Base-by-base conservation (phyloP, 2,113 vertebrate species). In the Misgurnus anguillicaudatus region DNA sequence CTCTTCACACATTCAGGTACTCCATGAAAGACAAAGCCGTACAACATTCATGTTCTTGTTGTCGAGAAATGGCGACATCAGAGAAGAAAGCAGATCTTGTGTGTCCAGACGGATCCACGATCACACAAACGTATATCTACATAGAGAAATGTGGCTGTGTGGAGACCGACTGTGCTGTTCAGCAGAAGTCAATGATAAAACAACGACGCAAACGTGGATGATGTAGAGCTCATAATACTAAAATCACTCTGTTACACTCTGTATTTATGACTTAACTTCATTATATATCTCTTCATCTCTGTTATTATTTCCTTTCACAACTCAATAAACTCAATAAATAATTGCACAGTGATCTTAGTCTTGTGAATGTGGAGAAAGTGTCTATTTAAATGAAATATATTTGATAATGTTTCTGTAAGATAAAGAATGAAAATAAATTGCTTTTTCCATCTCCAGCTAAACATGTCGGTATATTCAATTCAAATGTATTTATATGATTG, bases 11-110 rank as follows among this genome's bases (percentile, higher is more conserved):
- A 55, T 38, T 69, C 79, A 92, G 91, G 64, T 92, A 84, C 78
- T 90, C 89, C 0, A 7, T 51, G 21, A 57, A 77, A 60, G 51
- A 63, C 41, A 57, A 38, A 16, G 45, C 74, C 2, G 6, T 91
- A 57, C 61, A 90, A 78, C 87, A 87, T 64, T 81, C 80, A 6
- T 92, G 91, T 57, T 87, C 89, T 31, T 92, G 91, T 55, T 92
- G 91, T 61, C 88, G 83, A 80, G 89, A 91, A 78, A 0, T 84
- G 31, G 16, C 66, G 39, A 87, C 87, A 4, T 83, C 74, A 5
- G 9, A 87, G 62, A 86, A 75, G 17, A 45, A 82, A 69, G 66
- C 85, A 1, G 65, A 87, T 48, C 88, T 92, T n/a, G 4, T 65
- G 77, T 92, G 91, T 62, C 66, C 79, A 0, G 75, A 89, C 64